These are phyloP conservation scores for Hydrophis major DNA, from an alignment of 2,797 vertebrate species.

Conservation along the genomic window DNA sequence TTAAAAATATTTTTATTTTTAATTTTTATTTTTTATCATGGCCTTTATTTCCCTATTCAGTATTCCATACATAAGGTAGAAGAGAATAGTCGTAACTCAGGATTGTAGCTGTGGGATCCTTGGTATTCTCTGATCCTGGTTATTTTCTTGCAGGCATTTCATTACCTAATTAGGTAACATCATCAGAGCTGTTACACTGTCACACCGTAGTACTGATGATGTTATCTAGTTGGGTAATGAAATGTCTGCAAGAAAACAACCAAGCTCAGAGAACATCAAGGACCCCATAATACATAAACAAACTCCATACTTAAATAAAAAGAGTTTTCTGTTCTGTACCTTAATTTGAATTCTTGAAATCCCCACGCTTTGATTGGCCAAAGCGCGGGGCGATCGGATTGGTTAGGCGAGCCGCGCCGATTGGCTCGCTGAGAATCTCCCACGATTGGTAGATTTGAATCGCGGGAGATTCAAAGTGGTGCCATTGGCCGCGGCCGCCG, in stretches of 20 bases:
- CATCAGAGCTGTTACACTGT: background rate
- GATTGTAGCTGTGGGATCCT: background rate
- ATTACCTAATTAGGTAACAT: background rate
- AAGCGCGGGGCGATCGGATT: no score
- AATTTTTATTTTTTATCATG: background rate
- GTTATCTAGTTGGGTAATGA: background rate
- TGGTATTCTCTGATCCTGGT: background rate
- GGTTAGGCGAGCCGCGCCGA: no score
- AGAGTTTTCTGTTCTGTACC: background rate
- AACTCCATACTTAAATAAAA: background rate
- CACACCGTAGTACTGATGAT: background rate
- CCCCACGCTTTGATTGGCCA: no score
- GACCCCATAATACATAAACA: background rate
- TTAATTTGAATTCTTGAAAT: no score
- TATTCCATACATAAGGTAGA: background rate
- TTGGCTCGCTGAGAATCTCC: no score
- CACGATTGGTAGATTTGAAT: no score
- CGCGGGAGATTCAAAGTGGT: no score
- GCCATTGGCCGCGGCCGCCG: no score
- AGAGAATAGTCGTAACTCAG: background rate
- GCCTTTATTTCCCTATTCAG: background rate
- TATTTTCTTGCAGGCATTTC: background rate
- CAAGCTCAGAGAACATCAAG: background rate
- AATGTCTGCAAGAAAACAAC: background rate
- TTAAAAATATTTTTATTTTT: background rate